Conservation (phyloP, 2,888 invertebrate genomes). For the Andrena chrysosceles region DNA sequence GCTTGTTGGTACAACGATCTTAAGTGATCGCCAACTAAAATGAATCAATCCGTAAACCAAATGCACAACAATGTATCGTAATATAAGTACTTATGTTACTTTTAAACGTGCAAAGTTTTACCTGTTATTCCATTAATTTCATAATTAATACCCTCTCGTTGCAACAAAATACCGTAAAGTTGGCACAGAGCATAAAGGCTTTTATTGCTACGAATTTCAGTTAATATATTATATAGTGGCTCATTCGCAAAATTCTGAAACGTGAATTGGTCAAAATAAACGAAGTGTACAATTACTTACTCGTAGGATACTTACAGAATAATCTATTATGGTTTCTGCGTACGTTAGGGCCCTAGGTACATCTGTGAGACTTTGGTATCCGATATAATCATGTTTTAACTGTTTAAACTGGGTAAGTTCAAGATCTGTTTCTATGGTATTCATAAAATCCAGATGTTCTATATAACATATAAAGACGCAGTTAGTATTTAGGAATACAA, state of each 20-base stretch:
- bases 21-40: slow-evolving; percentile 89
- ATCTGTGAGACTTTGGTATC: slow-evolving; percentile 98
- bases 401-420: slow-evolving; percentile 94
- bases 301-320: slow-evolving; percentile 81
- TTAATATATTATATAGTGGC: slow-evolving; percentile 91
- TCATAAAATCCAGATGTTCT: slow-evolving; percentile 99
- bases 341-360: slow-evolving; percentile 94
- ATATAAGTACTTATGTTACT: background rate
- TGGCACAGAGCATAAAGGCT: slow-evolving; percentile 93
- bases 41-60: slow-evolving; percentile 76
- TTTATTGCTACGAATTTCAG: slow-evolving; percentile 89
- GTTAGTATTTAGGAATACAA: slow-evolving; percentile 29
- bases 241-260: slow-evolving; percentile 88
- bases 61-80: background rate
- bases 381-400: slow-evolving; percentile 95
- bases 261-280: slow-evolving; percentile 17
- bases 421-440: slow-evolving; percentile 89
- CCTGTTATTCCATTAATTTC: slow-evolving; percentile 87
- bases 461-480: slow-evolving; percentile 44
- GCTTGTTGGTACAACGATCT: slow-evolving; percentile 92
- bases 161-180: slow-evolving; percentile 92
- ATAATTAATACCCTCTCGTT: slow-evolving; percentile 93
- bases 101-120: slow-evolving; percentile 58
- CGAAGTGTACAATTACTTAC: background rate
- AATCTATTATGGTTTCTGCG: slow-evolving; percentile 87